These are phyloP conservation scores for Thamnaconus septentrionalis DNA, from an alignment of 2,113 vertebrate species.

Conservation along the genomic window DNA sequence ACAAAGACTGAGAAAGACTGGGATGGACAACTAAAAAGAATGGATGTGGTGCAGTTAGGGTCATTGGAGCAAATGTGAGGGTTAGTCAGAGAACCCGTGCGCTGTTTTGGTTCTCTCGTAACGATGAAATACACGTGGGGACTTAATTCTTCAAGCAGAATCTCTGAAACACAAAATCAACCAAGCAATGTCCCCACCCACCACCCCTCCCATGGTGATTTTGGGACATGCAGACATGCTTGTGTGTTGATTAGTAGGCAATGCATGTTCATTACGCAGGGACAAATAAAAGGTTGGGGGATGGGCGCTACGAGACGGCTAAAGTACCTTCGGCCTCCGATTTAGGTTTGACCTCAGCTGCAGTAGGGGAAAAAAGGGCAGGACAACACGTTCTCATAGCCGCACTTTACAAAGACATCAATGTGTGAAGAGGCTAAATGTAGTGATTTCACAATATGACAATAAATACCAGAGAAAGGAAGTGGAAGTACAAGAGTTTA, in stretches of 20 bases:
- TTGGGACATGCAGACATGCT: slow-evolving; percentile 76
- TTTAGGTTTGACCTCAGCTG: slow-evolving; percentile 82
- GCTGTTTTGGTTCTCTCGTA: no score
- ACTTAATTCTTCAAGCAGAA: slow-evolving; percentile 18
- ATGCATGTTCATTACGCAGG: slow-evolving; percentile 47
- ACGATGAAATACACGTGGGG: slow-evolving; percentile 4
- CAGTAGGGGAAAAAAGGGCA: slow-evolving; percentile 73
- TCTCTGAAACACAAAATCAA: slow-evolving; percentile 17
- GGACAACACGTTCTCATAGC: slow-evolving; percentile 65
- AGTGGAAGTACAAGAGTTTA: neutral
- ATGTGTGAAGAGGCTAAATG: neutral
- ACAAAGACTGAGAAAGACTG: slow-evolving; percentile 12
- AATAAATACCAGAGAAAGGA: neutral
- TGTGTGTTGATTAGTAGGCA: slow-evolving; percentile 68
- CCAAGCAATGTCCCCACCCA: slow-evolving; percentile 17
- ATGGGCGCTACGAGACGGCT: slow-evolving; percentile 35
- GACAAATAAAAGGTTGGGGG: slow-evolving; percentile 4
- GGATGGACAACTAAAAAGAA: slow-evolving; percentile 16
- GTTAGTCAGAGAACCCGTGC: slow-evolving; percentile 52
- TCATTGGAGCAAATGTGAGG: slow-evolving; percentile 29
- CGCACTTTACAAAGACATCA: slow-evolving; percentile 18
- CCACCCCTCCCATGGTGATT: slow-evolving; percentile 34
- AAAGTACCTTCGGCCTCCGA: slow-evolving; percentile 82
- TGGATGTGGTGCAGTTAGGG: slow-evolving; percentile 37
- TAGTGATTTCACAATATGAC: neutral